Percentiles rank a stretch among this genome's conserved stretches.
Evolutionary conservation across 2,797 vertebrate genomes (phyloP).

Genomic region (Tokudaia muenninki): DNA sequence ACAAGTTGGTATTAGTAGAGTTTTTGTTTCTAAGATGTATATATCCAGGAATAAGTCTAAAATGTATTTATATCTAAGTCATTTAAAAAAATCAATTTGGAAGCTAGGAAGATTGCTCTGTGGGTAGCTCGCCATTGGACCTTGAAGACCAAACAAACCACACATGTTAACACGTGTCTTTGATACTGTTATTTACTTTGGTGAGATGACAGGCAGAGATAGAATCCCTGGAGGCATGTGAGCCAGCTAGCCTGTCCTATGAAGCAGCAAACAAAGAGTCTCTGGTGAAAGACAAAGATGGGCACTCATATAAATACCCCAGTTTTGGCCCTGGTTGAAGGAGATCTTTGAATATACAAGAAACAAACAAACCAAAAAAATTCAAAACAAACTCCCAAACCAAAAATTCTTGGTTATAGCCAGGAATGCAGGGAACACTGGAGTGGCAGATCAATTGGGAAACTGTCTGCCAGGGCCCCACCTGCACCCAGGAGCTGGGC

Average conservation of each 20-base stretch:
- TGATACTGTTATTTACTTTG: background rate
- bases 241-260: background rate
- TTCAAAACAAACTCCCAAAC: background rate
- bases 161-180: background rate
- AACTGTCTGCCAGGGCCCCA: too few species aligned
- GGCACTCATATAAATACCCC: background rate
- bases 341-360: conserved; percentile 12
- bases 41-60: conserved; percentile 25
- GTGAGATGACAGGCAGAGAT: background rate
- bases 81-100: background rate
- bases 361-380: background rate
- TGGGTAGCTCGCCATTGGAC: background rate
- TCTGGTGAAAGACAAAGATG: background rate
- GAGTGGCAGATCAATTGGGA: too few species aligned
- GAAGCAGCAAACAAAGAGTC: background rate
- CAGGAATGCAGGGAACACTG: too few species aligned
- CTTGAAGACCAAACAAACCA: background rate
- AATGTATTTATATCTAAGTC: conserved; percentile 4
- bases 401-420: background rate
- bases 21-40: conserved; percentile 11
- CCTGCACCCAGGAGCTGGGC: too few species aligned
- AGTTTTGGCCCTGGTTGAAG: background rate
- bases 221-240: background rate
- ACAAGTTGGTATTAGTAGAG: conserved; percentile 4
- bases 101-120: background rate